Base-by-base conservation (phyloP, 2,888 invertebrate species). In the Pandemis heparana region DNA sequence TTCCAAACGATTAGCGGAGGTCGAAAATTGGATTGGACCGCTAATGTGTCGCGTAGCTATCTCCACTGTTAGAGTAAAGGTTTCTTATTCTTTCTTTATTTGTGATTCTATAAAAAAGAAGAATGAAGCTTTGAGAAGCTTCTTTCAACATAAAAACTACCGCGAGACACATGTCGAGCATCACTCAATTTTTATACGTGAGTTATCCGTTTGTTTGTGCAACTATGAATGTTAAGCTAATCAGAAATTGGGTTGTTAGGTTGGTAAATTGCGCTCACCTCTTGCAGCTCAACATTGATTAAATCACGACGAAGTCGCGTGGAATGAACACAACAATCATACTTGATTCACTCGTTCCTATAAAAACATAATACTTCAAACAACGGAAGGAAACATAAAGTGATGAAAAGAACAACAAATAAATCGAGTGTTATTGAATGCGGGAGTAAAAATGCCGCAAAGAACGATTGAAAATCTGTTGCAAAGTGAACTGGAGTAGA, bases 381-480 rank as follows among this genome's bases (percentile, higher is more conserved):
- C 68, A 73, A 59, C 68, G 63, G 64, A 69, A 73, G 59, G 68
- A 69, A 73, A 73, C 63, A 73, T 69, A 64, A 73, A 68, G 73
- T 68, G 65, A 65, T 70, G 74, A 65, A 74, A 74, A 61, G 69
- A 43, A 79, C 79, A 81, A 78, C 77, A 79, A 81, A 82, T 81
- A 81, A 84, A 83, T 70, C 51, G 69, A 67, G 59, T 53, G 62
- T 39, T 53, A 53, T 67, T 71, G 70, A 83, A 82, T 32, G 23
- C 80, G 83, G 82, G 82, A 82, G 79, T 76, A 80, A 81, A 84
- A 87, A 85, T 80, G 76, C 79, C 78, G 76, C 80, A 83, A 83
- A 85, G 85, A 80, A 79, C 80, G 75, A 82, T 81, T 82, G 85
- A 84, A 88, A 87, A 84, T 82, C 82, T 82, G 80, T 83, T 82